Base-by-base conservation (phyloP, 2,797 vertebrate species). In the Sebastes jordani region DNA sequence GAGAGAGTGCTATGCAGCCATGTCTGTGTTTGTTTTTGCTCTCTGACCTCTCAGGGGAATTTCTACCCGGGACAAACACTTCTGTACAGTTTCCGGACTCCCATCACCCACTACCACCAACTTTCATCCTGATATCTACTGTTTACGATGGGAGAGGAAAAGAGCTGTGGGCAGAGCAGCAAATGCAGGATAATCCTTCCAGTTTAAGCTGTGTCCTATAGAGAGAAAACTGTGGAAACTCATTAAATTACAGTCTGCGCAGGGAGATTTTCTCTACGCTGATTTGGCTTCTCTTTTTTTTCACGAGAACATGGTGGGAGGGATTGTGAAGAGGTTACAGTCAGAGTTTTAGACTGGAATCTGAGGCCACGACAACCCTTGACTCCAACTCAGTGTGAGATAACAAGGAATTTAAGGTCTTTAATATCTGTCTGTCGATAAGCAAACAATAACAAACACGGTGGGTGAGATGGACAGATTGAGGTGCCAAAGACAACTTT, bases 31-130 rank as follows among this genome's bases (percentile, higher is more conserved):
- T 82, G 66, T 84, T 82, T 80, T 61, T 74, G 23, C 65, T 59
- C 11, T 61, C 76, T 79, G 64, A 85, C 23, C 68, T 77, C 38
- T 60, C 22, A 1, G 23, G 74, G 75, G 65, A 78, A 72, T 85
- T 81, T 87, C 11, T 25, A 22, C 23, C 18, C 3, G 3, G 58
- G 61, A 78, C 14, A 80, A 84, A 60, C 70, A 62, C 60, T 76
- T 81, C 27, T 20, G 5, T 69, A 18, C 36, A 77, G 75, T 68
- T 82, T 83, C 59, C 23, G 3, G 63, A 55, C 59, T 78, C 30
- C 42, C 75, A 16, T 54, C 42, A 46, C 29, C 61, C 56, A 65
- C 22, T 29, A 54, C 4, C 71, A 70, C 9, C 3, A 66, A 68
- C 23, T 42, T 74, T 78, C 32, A 81, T 76, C 27, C 7, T 77